Percentiles rank a stretch among this genome's conserved stretches.
phyloP scores from a whole-genome alignment of 2,888 invertebrate species.

The Mythimna lalbum region DNA sequence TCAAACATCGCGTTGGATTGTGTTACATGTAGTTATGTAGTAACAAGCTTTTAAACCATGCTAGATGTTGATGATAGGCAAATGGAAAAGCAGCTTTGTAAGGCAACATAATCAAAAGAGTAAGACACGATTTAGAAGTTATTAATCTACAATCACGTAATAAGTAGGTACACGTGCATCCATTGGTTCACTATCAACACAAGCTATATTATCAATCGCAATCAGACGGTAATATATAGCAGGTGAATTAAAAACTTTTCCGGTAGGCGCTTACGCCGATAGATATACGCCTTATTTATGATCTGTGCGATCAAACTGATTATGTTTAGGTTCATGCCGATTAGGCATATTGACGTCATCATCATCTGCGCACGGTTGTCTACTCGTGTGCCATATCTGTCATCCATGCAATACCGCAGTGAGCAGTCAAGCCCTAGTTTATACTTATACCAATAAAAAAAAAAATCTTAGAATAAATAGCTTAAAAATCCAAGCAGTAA shows the following conservation, averaged over 20 bases:
- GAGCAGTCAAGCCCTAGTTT: too few relatives aligned
- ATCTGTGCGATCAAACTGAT: slow-evolving; percentile 14
- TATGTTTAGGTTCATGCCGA: neutral
- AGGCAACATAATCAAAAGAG: neutral
- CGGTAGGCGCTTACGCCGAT: slow-evolving; percentile 25
- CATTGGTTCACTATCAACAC: slow-evolving; percentile 14
- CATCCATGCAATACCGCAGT: too few relatives aligned
- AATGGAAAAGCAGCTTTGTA: too few relatives aligned
- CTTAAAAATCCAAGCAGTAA: too few relatives aligned
- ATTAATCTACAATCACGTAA: neutral
- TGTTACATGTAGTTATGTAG: too few relatives aligned
- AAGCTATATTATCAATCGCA: slow-evolving; percentile 30
- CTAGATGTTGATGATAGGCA: too few relatives aligned
- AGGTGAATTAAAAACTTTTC: slow-evolving; percentile 43
- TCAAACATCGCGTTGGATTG: too few relatives aligned
- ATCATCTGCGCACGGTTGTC: too few relatives aligned
- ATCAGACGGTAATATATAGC: slow-evolving; percentile 47
- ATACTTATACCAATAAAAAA: too few relatives aligned
- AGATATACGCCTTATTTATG: slow-evolving; percentile 40
- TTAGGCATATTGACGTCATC: neutral
- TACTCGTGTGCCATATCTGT: too few relatives aligned
- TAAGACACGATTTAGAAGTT: neutral
- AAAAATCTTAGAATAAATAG: too few relatives aligned
- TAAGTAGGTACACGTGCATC: neutral
- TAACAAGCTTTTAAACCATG: too few relatives aligned